These are phyloP conservation scores for Cygnus buccinator DNA, from an alignment of 2,113 vertebrate species.

Conservation along the genomic window DNA sequence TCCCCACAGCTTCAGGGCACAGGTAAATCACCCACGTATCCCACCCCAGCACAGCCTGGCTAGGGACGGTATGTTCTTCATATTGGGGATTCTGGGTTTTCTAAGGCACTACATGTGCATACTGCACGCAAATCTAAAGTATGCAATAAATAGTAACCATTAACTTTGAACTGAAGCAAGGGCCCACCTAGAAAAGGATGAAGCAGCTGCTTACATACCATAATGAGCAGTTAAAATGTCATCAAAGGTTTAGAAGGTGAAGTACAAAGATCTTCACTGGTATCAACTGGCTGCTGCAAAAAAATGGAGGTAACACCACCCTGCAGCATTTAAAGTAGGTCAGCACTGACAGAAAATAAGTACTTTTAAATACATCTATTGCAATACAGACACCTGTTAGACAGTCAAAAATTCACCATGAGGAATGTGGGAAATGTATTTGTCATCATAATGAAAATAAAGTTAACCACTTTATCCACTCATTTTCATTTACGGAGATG, in stretches of 20 bases:
- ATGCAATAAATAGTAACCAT: conserved; percentile 73
- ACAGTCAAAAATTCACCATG: not conserved
- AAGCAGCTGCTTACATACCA: conserved; percentile 14
- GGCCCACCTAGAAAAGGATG: not conserved
- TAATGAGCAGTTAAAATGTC: conserved; percentile 39
- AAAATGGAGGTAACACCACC: not conserved
- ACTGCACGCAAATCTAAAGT: not conserved
- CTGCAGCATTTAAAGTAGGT: conserved; percentile 10
- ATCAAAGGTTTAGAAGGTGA: conserved; percentile 29
- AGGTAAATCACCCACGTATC: not conserved
- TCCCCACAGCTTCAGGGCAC: not conserved
- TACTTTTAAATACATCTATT: not conserved
- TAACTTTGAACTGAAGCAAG: conserved; percentile 27
- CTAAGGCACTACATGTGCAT: not conserved
- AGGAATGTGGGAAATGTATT: not conserved
- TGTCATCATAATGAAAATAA: not conserved
- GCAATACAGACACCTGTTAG: not conserved
- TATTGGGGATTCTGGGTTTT: not conserved
- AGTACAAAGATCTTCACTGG: conserved; percentile 35
- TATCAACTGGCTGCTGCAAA: not conserved
- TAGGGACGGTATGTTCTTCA: not conserved
- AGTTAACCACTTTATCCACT: not conserved
- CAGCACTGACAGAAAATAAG: not conserved
- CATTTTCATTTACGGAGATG: not conserved
- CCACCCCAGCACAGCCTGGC: not conserved